Base-by-base conservation (phyloP, 2,888 invertebrate species). In the Nomada goodeniana region DNA sequence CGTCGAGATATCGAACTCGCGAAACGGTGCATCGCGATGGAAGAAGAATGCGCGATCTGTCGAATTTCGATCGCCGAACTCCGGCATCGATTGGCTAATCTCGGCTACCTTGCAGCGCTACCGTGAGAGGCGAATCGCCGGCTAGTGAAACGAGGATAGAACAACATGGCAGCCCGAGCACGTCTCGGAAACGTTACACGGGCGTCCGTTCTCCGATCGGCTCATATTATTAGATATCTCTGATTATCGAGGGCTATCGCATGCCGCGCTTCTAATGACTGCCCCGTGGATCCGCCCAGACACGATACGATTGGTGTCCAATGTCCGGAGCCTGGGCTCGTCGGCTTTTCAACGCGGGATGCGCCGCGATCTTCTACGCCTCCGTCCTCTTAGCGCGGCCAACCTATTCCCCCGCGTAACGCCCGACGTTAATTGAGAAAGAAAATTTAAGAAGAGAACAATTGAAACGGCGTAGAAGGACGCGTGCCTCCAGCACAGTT, bases 241-340 rank as follows among this genome's bases (percentile, higher is more conserved):
- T 77, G 78, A 85, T 86, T 86, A 85, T 87, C 85, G 69, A 75
- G 75, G 76, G 73, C 82, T 75, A 79, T 86, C 80, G 86, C 80
- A 74, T 82, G 78, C 67, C 76, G 76, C n/a, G n/a, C 77, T 88
- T 83, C 86, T 88, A 87, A 87, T 84, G 76, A 76, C 84, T 78
- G 81, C 88, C 74, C 65, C 80, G 72, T 77, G 80, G 82, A 80
- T 84, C 82, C 82, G 73, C 79, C 84, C 76, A 84, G 86, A 84
- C 82, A 83, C 80, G 86, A 84, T 74, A 77, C 80, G 77, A 88
- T 88, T 87, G 73, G 84, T 88, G 86, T 87, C 84, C 82, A 73
- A 77, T 84, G 76, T 82, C 79, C 71, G 18, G 63, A 60, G 18
- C 74, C 76, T 15, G 26, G 77, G 42, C 68, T 72, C 75, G 59